Evolutionary conservation across 2,113 vertebrate genomes (phyloP).

Genomic region (Progne subis): DNA sequence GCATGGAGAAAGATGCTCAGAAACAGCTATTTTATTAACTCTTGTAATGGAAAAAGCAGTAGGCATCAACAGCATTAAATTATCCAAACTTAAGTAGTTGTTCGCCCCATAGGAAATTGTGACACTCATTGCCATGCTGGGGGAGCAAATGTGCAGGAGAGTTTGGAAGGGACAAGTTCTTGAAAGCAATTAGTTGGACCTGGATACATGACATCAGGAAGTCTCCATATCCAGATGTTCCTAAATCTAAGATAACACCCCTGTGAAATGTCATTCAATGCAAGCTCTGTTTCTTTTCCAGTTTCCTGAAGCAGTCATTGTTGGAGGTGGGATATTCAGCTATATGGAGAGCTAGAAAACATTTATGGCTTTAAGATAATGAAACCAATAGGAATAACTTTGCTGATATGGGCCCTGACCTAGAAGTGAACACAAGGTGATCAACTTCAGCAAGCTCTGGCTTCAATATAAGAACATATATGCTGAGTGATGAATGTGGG

Average conservation of each 20-base stretch:
- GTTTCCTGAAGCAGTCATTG: neutral
- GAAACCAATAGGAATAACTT: neutral
- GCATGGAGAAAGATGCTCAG: neutral
- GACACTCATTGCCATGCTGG: neutral
- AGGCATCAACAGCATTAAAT: neutral
- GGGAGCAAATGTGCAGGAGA: neutral
- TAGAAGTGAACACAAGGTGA: neutral
- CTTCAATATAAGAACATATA: neutral
- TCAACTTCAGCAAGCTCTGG: neutral
- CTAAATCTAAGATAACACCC: neutral
- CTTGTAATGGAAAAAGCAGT: neutral
- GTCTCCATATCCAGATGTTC: neutral
- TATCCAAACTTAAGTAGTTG: neutral
- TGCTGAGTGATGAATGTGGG: rapidly evolving
- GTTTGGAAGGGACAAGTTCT: neutral
- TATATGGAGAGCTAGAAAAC: neutral
- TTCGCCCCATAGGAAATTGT: neutral
- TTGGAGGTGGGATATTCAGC: neutral
- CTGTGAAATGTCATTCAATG: neutral
- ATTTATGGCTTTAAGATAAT: neutral
- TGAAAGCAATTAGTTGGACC: neutral
- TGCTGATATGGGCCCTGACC: neutral
- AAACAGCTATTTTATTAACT: neutral
- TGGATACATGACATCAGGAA: neutral
- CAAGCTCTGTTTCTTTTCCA: neutral